These are phyloP conservation scores for Cardiocondyla obscurior DNA, from an alignment of 1,140 invertebrate species.

Conservation along the genomic window DNA sequence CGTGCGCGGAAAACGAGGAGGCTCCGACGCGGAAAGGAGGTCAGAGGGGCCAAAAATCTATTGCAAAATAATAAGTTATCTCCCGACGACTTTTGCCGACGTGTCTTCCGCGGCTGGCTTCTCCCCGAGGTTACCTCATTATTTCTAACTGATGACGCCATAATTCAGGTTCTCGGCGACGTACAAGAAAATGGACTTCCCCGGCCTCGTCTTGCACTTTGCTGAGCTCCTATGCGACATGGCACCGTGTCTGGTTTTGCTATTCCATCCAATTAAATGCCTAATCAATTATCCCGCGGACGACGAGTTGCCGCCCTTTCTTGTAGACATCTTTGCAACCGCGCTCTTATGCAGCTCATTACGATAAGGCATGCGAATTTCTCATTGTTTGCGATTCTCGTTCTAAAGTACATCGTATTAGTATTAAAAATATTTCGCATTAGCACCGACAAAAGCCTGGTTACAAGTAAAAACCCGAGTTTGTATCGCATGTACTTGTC, in stretches of 20 bases:
- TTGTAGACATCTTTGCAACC: conserved; percentile 59
- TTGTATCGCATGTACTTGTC: neutral
- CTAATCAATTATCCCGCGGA: conserved; percentile 74
- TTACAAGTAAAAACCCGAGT: neutral
- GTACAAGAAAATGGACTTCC: conserved; percentile 80
- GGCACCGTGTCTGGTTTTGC: conserved; percentile 61
- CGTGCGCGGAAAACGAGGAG: neutral
- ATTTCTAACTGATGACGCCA: conserved; percentile 80
- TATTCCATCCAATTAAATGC: conserved; percentile 78
- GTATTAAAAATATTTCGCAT: conserved; percentile 13
- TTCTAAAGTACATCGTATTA: conserved; percentile 24
- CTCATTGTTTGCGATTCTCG: conserved; percentile 42
- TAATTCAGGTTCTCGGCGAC: conserved; percentile 78
- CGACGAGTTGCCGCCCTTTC: conserved; percentile 62
- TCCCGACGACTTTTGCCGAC: conserved; percentile 74
- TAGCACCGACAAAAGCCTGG: neutral
- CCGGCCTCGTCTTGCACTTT: conserved; percentile 60
- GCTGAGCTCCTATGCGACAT: conserved; percentile 48
- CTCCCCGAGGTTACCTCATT: conserved; percentile 77
- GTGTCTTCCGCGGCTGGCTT: conserved; percentile 68
- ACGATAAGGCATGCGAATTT: conserved; percentile 36
- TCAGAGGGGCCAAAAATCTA: conserved; percentile 66
- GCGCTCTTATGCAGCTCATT: conserved; percentile 50
- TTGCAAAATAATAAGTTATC: conserved; percentile 79
- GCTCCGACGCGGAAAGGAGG: neutral